Percentiles rank a stretch among this genome's conserved stretches.
These are phyloP conservation scores for Anarrhichthys ocellatus DNA, from an alignment of 2,113 vertebrate genomes.

Conservation along the genomic window DNA sequence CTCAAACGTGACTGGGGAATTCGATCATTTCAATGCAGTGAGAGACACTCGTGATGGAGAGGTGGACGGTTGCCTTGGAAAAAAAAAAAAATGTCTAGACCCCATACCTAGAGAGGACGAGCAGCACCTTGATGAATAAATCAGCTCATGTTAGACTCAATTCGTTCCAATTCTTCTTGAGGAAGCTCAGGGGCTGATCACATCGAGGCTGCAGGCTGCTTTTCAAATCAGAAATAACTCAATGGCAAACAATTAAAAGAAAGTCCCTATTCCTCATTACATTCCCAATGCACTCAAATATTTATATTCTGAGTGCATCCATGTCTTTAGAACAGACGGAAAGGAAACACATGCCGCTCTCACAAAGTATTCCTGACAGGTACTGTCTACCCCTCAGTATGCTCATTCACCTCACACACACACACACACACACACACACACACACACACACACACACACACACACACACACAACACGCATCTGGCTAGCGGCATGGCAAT, in stretches of 20 bases:
- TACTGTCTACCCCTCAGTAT: not conserved
- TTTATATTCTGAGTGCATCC: not conserved
- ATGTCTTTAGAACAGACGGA: not conserved
- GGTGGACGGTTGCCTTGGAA: not conserved
- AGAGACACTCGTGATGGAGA: not conserved
- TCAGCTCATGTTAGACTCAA: not conserved
- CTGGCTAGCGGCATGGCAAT: slow-evolving; percentile 5
- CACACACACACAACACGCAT: no score
- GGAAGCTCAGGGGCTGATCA: not conserved
- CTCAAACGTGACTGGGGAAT: not conserved
- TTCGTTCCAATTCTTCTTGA: not conserved
- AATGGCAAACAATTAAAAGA: not conserved
- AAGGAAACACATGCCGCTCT: not conserved
- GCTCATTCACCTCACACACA: slow-evolving; percentile 8
- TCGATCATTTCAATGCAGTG: not conserved
- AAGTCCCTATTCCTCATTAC: not conserved
- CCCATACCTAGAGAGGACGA: not conserved
- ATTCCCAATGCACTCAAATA: not conserved
- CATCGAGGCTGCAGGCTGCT: not conserved
- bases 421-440: not conserved
- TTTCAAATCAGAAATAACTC: not conserved
- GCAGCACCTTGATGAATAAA: not conserved
- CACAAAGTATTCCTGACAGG: slow-evolving; percentile 14
- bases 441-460: no score
- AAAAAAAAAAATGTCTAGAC: not conserved